Evolutionary conservation across 2,888 invertebrate genomes (phyloP).

Genomic region (Pyralis farinalis): DNA sequence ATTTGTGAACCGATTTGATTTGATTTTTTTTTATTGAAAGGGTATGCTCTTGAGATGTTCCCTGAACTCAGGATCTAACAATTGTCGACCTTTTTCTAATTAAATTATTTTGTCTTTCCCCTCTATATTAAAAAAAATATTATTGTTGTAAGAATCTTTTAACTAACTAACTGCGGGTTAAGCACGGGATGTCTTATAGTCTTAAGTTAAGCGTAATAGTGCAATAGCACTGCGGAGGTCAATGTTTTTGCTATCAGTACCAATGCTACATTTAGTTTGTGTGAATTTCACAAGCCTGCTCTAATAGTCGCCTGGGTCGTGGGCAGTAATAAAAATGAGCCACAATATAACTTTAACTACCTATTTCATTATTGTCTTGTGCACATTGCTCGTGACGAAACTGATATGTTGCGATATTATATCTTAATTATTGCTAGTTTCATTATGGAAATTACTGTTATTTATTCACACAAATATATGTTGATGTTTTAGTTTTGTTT

Average conservation of each 20-base stretch:
- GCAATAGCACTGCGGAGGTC: too few species aligned
- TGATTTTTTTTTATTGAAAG: too few species aligned
- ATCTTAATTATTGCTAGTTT: constrained; percentile 7
- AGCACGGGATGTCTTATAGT: too few species aligned
- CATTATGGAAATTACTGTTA: constrained; percentile 9
- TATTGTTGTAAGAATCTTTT: too few species aligned
- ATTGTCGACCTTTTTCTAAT: too few species aligned
- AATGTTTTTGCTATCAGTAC: constrained; percentile 5
- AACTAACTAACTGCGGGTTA: too few species aligned
- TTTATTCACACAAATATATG: not conserved
- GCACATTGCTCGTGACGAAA: constrained; percentile 10
- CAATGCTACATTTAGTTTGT: constrained; percentile 13
- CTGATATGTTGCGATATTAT: constrained; percentile 8
- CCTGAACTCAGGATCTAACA: too few species aligned
- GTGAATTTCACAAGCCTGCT: constrained; percentile 31
- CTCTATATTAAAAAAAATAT: too few species aligned
- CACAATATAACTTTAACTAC: constrained; percentile 12
- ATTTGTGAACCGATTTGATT: too few species aligned
- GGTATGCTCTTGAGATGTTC: too few species aligned
- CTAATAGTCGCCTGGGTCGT: constrained; percentile 27
- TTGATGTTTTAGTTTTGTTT: not conserved
- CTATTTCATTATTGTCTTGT: constrained; percentile 19
- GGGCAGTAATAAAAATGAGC: constrained; percentile 24
- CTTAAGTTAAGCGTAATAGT: too few species aligned
- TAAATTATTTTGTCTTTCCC: too few species aligned